Evolutionary conservation across 2,797 vertebrate genomes (phyloP), one percentile per base, ranked within the genome.

Genomic region (Schizopygopsis pylzovi): DNA sequence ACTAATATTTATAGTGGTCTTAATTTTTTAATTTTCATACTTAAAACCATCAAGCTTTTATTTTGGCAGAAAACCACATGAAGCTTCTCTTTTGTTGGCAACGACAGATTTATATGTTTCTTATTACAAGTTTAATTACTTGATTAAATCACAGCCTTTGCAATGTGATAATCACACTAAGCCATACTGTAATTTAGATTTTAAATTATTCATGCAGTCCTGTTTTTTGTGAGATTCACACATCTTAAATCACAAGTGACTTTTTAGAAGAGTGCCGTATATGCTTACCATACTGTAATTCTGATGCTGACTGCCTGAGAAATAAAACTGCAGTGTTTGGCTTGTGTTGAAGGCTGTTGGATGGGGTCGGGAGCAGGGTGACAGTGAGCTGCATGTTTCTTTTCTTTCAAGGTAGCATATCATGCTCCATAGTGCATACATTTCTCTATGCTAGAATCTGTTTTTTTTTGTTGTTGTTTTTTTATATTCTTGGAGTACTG

Each of bases 91-190:
- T 65, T 65, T 33, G 28, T 33, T 65, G 63, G 28, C 28, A 65
- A 33, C 63, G 8, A 6, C 61, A 7, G 25, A 33, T 65, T 33
- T 65, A 65, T 65, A 33, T 65, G 59, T 25, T 63, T 63, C 59
- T 28, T 25, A 63, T 63, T 63, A 63, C 59, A 63, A 15, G 11
- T 63, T 63, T 16, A 33, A 65, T 65, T 33, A 33, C 6, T 33
- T 65, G 61, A 33, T 65, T 65, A 16, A 65, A 65, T 65, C 61
- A 65, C 79, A 45, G 71, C 71, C 75, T 63, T 65, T 65, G 61
- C 61, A 8, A 33, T 33, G 13, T 33, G 25, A 65, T 33, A 65
- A 65, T 33, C 25, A 65, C 61, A 65, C 28, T 65, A 65, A 33
- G 28, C 61, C 28, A 33, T 16, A n/a, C 15, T 1, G 15, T 16